These are phyloP conservation scores for Andrena flavipes DNA, from an alignment of 2,888 invertebrate species.

Conservation along the genomic window DNA sequence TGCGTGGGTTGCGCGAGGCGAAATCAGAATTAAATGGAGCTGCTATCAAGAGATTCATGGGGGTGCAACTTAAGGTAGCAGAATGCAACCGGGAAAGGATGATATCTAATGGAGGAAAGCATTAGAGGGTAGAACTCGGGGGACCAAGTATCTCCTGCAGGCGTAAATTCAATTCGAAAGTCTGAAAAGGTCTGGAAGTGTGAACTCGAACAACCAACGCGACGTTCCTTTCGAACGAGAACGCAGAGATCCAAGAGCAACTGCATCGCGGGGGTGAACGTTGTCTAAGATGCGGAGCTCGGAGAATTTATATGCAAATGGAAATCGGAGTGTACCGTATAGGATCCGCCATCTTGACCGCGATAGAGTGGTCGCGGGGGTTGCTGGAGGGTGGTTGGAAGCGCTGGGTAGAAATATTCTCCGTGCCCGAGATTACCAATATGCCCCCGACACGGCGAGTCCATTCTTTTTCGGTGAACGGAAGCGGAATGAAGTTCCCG, in stretches of 20 bases:
- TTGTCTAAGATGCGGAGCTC: conserved; percentile 18
- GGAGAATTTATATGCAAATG: conserved; percentile 79
- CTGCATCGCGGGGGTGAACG: not conserved
- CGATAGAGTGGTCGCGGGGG: conserved; percentile 72
- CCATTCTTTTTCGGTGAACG: conserved; percentile 68
- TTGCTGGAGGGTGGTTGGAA: not conserved
- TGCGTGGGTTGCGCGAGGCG: no score
- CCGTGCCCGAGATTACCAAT: conserved; percentile 79
- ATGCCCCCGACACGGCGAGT: conserved; percentile 72
- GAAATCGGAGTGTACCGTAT: conserved; percentile 51
- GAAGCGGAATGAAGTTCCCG: conserved; percentile 51
- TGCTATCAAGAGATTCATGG: not conserved
- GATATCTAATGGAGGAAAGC: no score
- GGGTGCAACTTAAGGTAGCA: no score
- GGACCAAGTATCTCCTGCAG: no score
- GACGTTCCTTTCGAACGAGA: not conserved
- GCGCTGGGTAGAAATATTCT: conserved; percentile 75
- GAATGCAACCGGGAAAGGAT: no score
- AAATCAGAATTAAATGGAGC: not conserved
- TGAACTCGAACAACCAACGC: not conserved
- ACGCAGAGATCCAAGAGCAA: not conserved
- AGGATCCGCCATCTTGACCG: conserved; percentile 78
- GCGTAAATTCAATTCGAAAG: no score
- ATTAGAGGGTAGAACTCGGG: no score
- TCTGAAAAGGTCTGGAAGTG: not conserved